Evolutionary conservation across 2,113 vertebrate species (phyloP).

Genomic region (Oenanthe oenanthe): DNA sequence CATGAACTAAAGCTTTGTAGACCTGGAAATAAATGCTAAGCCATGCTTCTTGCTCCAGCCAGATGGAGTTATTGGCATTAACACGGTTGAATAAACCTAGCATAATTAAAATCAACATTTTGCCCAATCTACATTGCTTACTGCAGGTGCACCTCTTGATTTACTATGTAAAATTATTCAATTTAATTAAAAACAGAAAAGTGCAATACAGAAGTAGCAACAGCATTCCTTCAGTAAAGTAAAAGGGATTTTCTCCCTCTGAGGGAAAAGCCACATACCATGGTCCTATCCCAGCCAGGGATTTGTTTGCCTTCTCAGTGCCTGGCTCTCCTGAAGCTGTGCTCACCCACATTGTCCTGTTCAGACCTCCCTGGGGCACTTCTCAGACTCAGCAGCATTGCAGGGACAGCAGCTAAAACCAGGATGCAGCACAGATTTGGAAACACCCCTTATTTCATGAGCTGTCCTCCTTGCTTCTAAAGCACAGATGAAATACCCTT

Average conservation of each 20-base stretch:
- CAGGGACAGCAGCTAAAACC: not conserved
- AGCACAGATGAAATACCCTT: not conserved
- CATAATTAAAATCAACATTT: conserved; percentile 46
- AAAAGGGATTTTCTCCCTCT: not conserved
- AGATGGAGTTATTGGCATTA: conserved; percentile 47
- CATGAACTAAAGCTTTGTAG: not conserved
- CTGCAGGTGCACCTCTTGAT: not conserved
- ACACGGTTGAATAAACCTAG: not conserved
- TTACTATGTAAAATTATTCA: conserved; percentile 20
- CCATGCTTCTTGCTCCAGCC: not conserved
- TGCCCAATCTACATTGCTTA: not conserved
- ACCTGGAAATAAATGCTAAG: conserved; percentile 35
- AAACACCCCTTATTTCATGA: not conserved
- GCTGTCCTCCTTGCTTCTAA: not conserved
- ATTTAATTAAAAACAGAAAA: not conserved
- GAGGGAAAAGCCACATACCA: not conserved
- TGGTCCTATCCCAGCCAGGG: not conserved
- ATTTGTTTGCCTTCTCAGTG: not conserved
- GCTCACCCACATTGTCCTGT: not conserved
- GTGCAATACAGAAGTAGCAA: not conserved
- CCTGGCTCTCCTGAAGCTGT: not conserved
- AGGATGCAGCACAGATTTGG: not conserved
- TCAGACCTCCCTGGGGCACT: not conserved
- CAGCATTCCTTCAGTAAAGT: not conserved
- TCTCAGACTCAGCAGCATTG: not conserved